A percentile compares a stretch with the other conserved stretches of the same genome.
phyloP scores from a whole-genome alignment of 2,113 vertebrate species.

The Cyanoderma ruficeps region DNA sequence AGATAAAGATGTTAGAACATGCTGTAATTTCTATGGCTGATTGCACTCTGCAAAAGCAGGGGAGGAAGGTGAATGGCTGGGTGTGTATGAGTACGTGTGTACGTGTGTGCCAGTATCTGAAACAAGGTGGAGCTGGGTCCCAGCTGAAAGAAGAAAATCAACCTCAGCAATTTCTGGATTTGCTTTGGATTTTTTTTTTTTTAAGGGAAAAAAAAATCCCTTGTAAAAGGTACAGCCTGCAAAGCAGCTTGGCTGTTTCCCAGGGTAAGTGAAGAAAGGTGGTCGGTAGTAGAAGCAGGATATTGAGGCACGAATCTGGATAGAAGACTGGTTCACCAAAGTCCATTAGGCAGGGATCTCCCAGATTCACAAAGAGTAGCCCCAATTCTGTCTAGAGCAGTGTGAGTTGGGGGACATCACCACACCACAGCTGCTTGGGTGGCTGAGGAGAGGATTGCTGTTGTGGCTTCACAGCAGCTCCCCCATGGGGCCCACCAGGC shows the following conservation, averaged over 20 bases:
- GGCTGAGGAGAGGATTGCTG: background rate
- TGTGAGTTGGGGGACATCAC: background rate
- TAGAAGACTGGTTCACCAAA: background rate
- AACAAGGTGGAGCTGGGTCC: background rate
- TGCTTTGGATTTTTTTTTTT: background rate
- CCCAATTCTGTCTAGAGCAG: background rate
- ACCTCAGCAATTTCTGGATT: background rate
- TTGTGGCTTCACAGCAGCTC: background rate
- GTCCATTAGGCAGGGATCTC: background rate
- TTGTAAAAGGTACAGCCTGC: background rate
- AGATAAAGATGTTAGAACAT: background rate
- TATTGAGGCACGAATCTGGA: background rate
- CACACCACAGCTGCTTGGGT: background rate
- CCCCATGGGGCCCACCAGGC: background rate
- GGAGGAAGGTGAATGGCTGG: background rate
- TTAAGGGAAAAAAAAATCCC: too few species aligned
- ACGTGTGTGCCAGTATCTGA: background rate
- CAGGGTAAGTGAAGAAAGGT: background rate
- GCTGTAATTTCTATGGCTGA: background rate
- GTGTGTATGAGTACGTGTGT: background rate
- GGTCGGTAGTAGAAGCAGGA: background rate
- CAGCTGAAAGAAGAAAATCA: background rate
- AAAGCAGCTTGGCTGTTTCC: background rate
- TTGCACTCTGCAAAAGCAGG: background rate
- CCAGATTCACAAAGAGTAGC: background rate